A percentile compares a stretch with the other conserved stretches of the same genome.
Evolutionary conservation across 2,888 invertebrate genomes (phyloP).

Genomic region (Crioceris asparagi): DNA sequence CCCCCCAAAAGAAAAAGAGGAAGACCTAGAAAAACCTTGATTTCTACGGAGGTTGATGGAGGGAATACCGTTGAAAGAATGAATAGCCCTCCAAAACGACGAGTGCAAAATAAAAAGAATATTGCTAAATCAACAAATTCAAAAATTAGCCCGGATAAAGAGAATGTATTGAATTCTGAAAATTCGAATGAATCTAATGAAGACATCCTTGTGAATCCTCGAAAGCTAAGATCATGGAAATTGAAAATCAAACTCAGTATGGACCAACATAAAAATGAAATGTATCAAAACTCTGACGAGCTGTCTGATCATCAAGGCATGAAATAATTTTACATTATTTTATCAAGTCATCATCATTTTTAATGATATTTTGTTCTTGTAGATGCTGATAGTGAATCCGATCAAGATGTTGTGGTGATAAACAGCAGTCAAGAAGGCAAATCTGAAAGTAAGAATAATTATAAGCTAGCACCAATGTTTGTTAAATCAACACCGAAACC

Average conservation of each 20-base stretch:
- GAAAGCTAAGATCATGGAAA: slow-evolving; percentile 18
- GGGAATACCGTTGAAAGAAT: not conserved
- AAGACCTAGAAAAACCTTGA: not conserved
- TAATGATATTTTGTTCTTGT: slow-evolving; percentile 13
- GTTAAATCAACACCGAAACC: slow-evolving; percentile 42
- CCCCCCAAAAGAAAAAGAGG: not conserved
- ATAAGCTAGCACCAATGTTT: slow-evolving; percentile 65
- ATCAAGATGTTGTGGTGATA: slow-evolving; percentile 9
- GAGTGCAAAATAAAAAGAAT: slow-evolving; percentile 34
- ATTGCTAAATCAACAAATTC: slow-evolving; percentile 13
- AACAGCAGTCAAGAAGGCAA: slow-evolving; percentile 7
- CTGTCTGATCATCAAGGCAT: too few species aligned
- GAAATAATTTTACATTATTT: too few species aligned
- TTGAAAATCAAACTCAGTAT: slow-evolving; percentile 18
- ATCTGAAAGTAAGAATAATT: slow-evolving; percentile 13
- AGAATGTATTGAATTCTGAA: too few species aligned
- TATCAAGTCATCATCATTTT: too few species aligned
- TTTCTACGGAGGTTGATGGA: too few species aligned
- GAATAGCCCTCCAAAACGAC: slow-evolving; percentile 13
- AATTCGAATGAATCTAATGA: slow-evolving; percentile 11
- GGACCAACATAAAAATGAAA: slow-evolving; percentile 14
- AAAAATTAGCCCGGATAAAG: too few species aligned
- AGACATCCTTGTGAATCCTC: slow-evolving; percentile 8
- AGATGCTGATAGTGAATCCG: slow-evolving; percentile 12
- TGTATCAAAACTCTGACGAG: too few species aligned